Evolutionary conservation across 2,797 vertebrate species (phyloP).

Genomic region (Acanthornis magna): DNA sequence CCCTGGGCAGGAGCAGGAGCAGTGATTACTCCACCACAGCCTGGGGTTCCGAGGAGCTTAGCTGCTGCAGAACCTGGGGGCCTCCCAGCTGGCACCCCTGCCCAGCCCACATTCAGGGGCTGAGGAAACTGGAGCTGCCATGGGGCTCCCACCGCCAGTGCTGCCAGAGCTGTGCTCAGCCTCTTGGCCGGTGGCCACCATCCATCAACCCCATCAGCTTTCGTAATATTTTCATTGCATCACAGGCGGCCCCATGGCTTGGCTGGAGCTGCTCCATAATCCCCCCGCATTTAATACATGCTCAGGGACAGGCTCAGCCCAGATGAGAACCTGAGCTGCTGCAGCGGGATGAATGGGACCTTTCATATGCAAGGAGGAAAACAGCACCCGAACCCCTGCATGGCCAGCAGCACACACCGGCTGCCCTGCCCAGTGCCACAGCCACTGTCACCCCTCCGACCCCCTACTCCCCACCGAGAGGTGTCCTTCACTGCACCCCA

Average conservation of each 20-base stretch:
- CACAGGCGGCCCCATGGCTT: neutral
- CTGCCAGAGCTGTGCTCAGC: neutral
- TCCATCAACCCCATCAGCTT: neutral
- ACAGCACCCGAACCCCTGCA: neutral
- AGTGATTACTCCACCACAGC: accelerated
- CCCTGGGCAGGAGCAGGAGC: neutral
- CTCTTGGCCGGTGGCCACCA: neutral
- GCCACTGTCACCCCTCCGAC: neutral
- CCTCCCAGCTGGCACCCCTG: neutral
- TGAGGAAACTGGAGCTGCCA: neutral
- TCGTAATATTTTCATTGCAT: slow-evolving; percentile 47
- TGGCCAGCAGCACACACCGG: neutral
- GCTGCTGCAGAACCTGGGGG: neutral
- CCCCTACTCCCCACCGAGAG: accelerated
- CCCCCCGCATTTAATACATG: slow-evolving; percentile 19
- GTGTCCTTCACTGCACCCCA: neutral
- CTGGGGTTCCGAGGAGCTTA: neutral
- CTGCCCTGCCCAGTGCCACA: neutral
- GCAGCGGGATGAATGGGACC: neutral
- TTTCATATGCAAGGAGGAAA: slow-evolving; percentile 42
- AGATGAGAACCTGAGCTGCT: slow-evolving; percentile 32
- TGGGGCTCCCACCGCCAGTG: neutral
- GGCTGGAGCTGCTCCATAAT: slow-evolving; percentile 23
- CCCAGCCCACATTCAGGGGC: neutral
- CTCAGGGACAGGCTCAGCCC: slow-evolving; percentile 14